Evolutionary conservation across 2,113 vertebrate genomes (phyloP), one percentile per base, ranked within the genome.

Genomic region (Saimiri boliviensis): DNA sequence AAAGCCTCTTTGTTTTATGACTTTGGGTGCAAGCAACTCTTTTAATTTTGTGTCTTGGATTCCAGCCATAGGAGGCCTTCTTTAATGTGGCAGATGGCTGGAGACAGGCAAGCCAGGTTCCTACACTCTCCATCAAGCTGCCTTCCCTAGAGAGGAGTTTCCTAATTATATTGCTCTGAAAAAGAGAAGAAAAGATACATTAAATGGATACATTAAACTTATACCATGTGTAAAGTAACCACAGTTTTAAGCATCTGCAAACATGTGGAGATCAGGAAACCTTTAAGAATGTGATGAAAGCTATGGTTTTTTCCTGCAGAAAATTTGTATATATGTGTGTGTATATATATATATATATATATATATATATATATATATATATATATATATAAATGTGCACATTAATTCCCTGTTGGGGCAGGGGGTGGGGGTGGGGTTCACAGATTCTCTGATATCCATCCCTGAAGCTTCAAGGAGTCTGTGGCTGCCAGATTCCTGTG

Each of bases 21-120:
- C 84, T 94, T 95, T 95, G 96, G 92, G 96, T 97, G 96, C 95
- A 97, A 88, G 96, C 96, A 97, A 79, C 71, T 76, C 96, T 97
- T 98, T 98, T 97, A 96, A 98, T 97, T 98, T 98, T 95, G 87
- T 97, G 97, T 95, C 96, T 98, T 97, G 97, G 97, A 97, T 96
- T 86, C 93, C 87, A 95, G 95, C 97, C 97, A 97, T 84, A 74
- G 87, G 85, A 97, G 93, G 92, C 96, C 90, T 96, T 97, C 97
- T 97, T 98, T 98, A 94, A 97, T 97, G 97, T 98, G 97, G 94
- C 98, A 98, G 98, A 98, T 98, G 98, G 96, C 92, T 86, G 96
- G 92, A 97, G 95, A 94, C 96, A 86, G 92, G 52, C 80, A 81
- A 93, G 90, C 93, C 35, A 49, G 97, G 84, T 90, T 96, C 81